Base-by-base conservation (phyloP, 1,140 invertebrate species). In the Cryptotermes secundus region DNA sequence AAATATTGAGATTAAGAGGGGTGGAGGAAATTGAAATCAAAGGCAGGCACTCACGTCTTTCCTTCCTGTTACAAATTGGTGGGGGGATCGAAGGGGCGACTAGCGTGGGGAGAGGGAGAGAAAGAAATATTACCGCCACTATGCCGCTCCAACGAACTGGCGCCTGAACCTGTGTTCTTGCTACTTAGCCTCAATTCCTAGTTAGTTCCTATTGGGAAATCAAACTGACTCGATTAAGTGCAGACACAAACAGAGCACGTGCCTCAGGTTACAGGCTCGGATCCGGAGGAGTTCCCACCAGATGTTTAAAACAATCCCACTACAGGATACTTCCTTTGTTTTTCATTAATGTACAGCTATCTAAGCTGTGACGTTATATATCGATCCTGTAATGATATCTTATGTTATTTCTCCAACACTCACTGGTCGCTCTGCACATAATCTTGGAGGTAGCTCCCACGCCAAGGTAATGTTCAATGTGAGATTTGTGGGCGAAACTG, bases 181-280 rank as follows among this genome's bases (percentile, higher is more conserved):
- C 59, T 72, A 2, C 59, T 72, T 72, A 72, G 59, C n/a, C 14
- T 49, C 45, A 19, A 19, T 0, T 49, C 45, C 45, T 49, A 49
- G 45, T 72, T 72, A 72, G 26, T 31, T 72, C 59, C 59, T 72
- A 72, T 72, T 72, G 59, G 59, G 59, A 72, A 72, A 72, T 72
- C 59, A 72, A 72, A 72, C 59, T 72, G 59, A 72, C n/a, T 72
- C 59, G n/a, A 31, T 72, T 72, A 72, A 31, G 26, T 31, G n/a
- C 59, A 72, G 59, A 26, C n/a, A 31, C n/a, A 14, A 31, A 72
- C 59, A 72, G 10, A 31, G 59, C 26, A 72, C n/a, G 26, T 72
- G 26, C 26, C 12, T 31, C 59, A 12, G 26, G 59, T 31, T 26
- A 72, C 7, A 14, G 9, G 10, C 26, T 9, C 9, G 59, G 59